Base-by-base conservation (phyloP, 1,140 invertebrate species). In the Zelostemma sp. region DNA sequence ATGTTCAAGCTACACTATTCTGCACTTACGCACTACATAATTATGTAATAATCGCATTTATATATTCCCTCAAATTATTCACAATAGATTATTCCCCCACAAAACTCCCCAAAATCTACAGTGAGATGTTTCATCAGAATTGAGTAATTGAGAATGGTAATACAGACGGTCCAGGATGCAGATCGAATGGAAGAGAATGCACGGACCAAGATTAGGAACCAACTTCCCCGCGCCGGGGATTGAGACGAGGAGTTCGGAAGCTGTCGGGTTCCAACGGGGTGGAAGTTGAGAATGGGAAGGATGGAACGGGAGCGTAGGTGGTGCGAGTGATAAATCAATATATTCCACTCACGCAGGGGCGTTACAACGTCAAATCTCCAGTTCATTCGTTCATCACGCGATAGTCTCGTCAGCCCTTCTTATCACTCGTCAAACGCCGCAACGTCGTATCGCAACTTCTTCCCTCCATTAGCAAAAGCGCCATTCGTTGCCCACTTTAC, bases 271-370 rank as follows among this genome's bases (percentile, higher is more conserved):
- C 38, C 49, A 49, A 57, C 49, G 58, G 45, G 46, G 61, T 43
- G 59, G 54, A 58, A 64, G 25, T 50, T 50, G 53, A 65, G 65
- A 62, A 62, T 61, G 21, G 8, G 21, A n/a, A 8, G 21, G 3
- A 25, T 8, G 21, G 21, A n/a, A 35, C 33, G 6, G 25, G 62
- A 55, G 68, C 62, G 68, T 66, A 62, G 62, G 68, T 66, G 53
- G 67, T 65, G 48, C 61, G 54, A 60, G 65, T 72, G 75, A 81
- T 80, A 82, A 81, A 81, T 81, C 80, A 81, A 82, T 82, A 81
- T 82, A 81, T 81, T 76, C 78, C 74, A 75, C 76, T 80, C 78
- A 79, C 76, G 78, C 79, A 78, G 68, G 73, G 71, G 74, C 73
- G 76, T 81, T 80, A 80, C 78, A 68, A 75, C 70, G 68, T 76